These are phyloP conservation scores for Apostichopus japonicus DNA, from an alignment of 35 echinoderm and acorn worm species.

Conservation along the genomic window DNA sequence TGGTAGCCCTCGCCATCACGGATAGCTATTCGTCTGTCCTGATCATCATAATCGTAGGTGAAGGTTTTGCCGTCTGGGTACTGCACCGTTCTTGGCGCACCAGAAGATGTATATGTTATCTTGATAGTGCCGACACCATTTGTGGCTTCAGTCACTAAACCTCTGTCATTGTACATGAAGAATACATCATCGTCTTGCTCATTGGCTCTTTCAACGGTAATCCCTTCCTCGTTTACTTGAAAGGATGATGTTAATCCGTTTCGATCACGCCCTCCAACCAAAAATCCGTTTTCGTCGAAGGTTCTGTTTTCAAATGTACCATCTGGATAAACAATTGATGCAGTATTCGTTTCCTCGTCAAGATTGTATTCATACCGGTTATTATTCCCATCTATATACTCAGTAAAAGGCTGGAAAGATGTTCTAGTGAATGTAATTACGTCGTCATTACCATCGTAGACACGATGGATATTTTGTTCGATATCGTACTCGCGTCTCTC, in stretches of 20 bases:
- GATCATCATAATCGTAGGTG: constrained; percentile 57
- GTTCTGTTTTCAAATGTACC: constrained; percentile 30
- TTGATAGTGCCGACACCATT: constrained; percentile 59
- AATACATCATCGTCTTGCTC: constrained; percentile 34
- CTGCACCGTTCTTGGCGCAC: constrained; percentile 39
- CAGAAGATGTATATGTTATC: constrained; percentile 54
- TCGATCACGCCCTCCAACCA: constrained; percentile 16
- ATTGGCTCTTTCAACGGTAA: neutral
- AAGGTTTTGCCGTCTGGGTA: constrained; percentile 62
- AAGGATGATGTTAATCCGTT: constrained; percentile 8
- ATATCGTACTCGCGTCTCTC: neutral
- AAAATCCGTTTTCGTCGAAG: constrained; percentile 59
- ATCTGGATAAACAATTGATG: constrained; percentile 48
- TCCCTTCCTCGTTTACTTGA: constrained; percentile 25
- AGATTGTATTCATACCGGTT: constrained; percentile 39
- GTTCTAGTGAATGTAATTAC: neutral
- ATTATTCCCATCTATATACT: constrained; percentile 53
- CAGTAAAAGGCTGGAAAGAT: neutral
- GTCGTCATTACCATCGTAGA: constrained; percentile 33
- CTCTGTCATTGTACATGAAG: constrained; percentile 63
- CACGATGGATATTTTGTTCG: constrained; percentile 13
- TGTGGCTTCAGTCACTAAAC: constrained; percentile 67
- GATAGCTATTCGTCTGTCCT: constrained; percentile 30
- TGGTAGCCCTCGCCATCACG: constrained; percentile 56
- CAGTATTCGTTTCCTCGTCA: constrained; percentile 8